These are phyloP conservation scores for Caradrina kadenii DNA, from an alignment of 2,888 invertebrate genomes.

Conservation along the genomic window DNA sequence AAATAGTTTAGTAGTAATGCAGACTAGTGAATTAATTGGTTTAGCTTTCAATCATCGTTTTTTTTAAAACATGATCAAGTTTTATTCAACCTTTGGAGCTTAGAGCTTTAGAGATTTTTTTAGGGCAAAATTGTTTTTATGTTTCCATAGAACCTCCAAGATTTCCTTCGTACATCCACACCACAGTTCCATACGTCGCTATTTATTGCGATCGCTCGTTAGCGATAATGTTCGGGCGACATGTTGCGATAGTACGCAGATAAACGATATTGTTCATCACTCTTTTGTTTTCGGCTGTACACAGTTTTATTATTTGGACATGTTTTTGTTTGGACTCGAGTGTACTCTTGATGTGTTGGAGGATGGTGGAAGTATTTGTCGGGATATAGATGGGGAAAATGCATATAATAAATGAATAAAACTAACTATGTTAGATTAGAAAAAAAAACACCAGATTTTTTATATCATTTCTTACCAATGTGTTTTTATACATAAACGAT, in stretches of 20 bases:
- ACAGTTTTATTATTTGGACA: slow-evolving; percentile 64
- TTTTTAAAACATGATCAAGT: no score
- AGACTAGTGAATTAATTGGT: no score
- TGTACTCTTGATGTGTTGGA: slow-evolving; percentile 30
- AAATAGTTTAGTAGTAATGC: no score
- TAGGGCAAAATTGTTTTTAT: background rate
- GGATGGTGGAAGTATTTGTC: background rate
- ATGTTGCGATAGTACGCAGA: slow-evolving; percentile 72
- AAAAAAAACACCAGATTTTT: no score
- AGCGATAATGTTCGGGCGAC: slow-evolving; percentile 79
- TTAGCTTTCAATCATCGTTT: no score
- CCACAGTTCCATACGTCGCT: slow-evolving; percentile 64
- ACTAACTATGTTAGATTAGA: background rate
- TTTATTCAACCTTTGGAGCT: no score
- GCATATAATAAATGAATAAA: background rate
- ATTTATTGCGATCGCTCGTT: slow-evolving; percentile 80
- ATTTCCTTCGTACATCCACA: slow-evolving; percentile 34
- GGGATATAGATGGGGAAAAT: slow-evolving; percentile 8
- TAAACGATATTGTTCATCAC: slow-evolving; percentile 67
- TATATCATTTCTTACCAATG: no score
- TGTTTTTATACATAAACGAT: no score
- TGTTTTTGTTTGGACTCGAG: slow-evolving; percentile 52
- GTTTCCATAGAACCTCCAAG: background rate
- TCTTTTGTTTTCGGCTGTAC: slow-evolving; percentile 61
- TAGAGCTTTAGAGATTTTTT: no score